Evolutionary conservation across 2,113 vertebrate species (phyloP), one percentile per base, ranked within the genome.

Genomic region (Poecile atricapillus): DNA sequence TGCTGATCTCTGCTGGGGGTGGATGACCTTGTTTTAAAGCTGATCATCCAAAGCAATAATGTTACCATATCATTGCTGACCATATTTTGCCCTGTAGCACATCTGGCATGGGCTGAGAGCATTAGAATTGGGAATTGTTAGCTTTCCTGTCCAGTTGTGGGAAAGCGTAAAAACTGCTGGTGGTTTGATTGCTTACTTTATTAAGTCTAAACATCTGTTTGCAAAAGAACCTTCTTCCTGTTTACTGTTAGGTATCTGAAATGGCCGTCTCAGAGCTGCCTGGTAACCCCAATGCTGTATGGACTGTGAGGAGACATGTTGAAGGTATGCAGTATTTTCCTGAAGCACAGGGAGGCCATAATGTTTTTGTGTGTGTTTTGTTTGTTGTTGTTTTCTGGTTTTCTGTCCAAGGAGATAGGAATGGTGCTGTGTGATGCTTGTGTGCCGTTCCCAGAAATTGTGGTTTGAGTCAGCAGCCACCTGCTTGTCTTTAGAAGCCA

Each of bases 181-280:
- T 78, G 46, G 30, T 80, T 76, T 46, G 6, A 20, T 71, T 41
- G 56, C 20, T 64, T 87, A 27, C 10, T 63, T 24, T 24, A 25
- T 10, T 67, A 90, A 92, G 31, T 53, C 60, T 60, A 56, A 94
- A 94, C 82, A 63, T 71, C 46, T 59, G 52, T 95, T 84, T 47
- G 58, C 31, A 62, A 62, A 93, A 90, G 65, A 91, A 10, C 14
- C 13, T 71, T 93, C 20, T 92, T 95, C 65, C 82, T 90, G 27
- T 97, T n/a, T 95, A 58, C 80, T 91, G 10, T 46, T 95, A 99
- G 99, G 99, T 99, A 8, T 99, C 99, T 2, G 99, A 99, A 98
- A 99, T 99, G 99, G 99, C 99, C 0, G 99, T 99, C 81, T 99
- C 99, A 4, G 99, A 99, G 96, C 98, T 99, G 93, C 99, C 99